Base-by-base conservation (phyloP, 2,888 invertebrate genomes). In the Seladonia tumulorum region DNA sequence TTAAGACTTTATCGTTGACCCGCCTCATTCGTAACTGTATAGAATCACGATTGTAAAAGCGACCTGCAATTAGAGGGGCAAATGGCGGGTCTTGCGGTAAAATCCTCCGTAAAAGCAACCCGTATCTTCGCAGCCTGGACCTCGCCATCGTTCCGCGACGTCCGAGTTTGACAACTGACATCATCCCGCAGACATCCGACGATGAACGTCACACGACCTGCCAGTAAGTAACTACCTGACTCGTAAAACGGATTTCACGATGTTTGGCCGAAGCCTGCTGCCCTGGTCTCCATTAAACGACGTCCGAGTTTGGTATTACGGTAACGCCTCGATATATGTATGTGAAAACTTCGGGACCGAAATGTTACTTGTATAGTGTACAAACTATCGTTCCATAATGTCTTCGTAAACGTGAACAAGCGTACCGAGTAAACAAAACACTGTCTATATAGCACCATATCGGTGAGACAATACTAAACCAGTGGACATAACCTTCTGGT, bases 151-250 rank as follows among this genome's bases (percentile, higher is more conserved):
- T 96, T 96, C 90, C 94, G 96, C 75, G 95, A 95, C 60, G 93
- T 94, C 2, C 96, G 95, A 95, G 82, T 96, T 96, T 93, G 95
- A 96, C 91, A 93, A 95, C 53, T 95, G 96, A 91, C 35, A 76
- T 92, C 42, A 95, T 94, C 89, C 96, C 96, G 3, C 96, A 96
- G 93, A 95, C 66, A 86, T 95, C 77, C 96, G 96, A 91, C 94
- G 94, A 76, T 96, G 96, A 96, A 94, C 94, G 53, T 95, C 95
- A 7, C 95, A 96, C 71, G 94, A 95, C 53, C 95, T 95, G 77
- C 95, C 95, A 39, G 93, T 93, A 83, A 94, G 95, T 95, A 91
- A 90, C 83, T 29, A 35, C 49, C 68, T 18, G 8, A 14, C 10
- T 12, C 78, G 35, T 39, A 68, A 72, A 68, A 47, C 29, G 29